phyloP scores from a whole-genome alignment of 2,113 vertebrate genomes.

The Seriola dumerili region DNA sequence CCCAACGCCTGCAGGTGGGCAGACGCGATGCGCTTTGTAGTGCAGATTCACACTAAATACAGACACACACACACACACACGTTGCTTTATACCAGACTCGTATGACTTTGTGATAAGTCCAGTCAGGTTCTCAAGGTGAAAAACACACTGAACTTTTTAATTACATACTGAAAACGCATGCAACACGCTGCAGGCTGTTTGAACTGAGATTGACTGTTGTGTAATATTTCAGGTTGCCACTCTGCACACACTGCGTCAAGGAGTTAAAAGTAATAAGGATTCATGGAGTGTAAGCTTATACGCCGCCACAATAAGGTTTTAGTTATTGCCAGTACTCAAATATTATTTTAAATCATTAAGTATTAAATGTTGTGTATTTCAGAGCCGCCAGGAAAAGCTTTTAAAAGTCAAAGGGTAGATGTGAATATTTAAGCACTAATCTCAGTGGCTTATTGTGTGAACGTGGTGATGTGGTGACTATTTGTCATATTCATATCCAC shows the following conservation, averaged over 20 bases:
- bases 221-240: neutral
- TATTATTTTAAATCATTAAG: neutral
- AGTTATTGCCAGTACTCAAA: neutral
- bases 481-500: neutral
- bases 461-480: neutral
- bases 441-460: neutral
- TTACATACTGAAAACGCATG: neutral
- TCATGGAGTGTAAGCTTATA: neutral
- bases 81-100: neutral
- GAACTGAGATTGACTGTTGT: neutral
- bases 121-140: neutral
- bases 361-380: neutral
- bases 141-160: neutral
- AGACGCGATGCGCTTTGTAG: constrained; percentile 36
- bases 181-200: neutral
- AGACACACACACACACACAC: neutral
- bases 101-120: neutral
- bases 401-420: neutral
- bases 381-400: neutral
- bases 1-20: constrained; percentile 47
- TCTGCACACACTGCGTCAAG: neutral
- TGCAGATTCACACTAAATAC: constrained; percentile 23
- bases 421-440: neutral
- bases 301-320: neutral
- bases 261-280: neutral